Percentiles rank a stretch among this genome's conserved stretches.
Conservation (phyloP, 2,888 invertebrate genomes). For the Agrochola lota region DNA sequence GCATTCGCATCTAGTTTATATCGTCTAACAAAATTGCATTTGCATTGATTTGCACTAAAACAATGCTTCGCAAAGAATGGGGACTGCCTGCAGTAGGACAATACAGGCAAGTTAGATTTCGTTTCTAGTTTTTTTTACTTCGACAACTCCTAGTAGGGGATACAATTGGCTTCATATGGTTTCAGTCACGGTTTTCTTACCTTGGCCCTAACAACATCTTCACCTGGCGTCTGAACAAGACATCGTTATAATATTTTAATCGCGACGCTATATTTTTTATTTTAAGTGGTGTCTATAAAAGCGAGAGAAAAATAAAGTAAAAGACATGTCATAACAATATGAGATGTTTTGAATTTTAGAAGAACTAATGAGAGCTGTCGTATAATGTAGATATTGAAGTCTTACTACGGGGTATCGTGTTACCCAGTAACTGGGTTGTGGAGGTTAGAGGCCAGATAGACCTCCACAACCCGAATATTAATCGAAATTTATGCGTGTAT, state of each 20-base stretch:
- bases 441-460: no score
- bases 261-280: constrained; percentile 31
- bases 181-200: constrained; percentile 54
- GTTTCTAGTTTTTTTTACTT: neutral
- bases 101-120: no score
- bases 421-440: no score
- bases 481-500: no score
- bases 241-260: constrained; percentile 50
- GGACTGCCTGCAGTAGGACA: no score
- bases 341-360: neutral
- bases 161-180: constrained; percentile 63
- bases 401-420: no score
- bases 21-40: neutral
- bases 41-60: neutral
- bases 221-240: constrained; percentile 28
- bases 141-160: constrained; percentile 32
- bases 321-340: neutral
- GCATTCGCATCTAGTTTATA: neutral
- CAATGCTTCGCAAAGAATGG: neutral
- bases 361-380: neutral
- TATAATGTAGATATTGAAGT: neutral
- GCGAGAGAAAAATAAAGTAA: neutral
- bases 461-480: neutral
- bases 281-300: neutral
- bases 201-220: constrained; percentile 38